A percentile compares a stretch with the other conserved stretches of the same genome.
phyloP scores from a whole-genome alignment of 2,113 vertebrate genomes.

The Campylorhamphus procurvoides region DNA sequence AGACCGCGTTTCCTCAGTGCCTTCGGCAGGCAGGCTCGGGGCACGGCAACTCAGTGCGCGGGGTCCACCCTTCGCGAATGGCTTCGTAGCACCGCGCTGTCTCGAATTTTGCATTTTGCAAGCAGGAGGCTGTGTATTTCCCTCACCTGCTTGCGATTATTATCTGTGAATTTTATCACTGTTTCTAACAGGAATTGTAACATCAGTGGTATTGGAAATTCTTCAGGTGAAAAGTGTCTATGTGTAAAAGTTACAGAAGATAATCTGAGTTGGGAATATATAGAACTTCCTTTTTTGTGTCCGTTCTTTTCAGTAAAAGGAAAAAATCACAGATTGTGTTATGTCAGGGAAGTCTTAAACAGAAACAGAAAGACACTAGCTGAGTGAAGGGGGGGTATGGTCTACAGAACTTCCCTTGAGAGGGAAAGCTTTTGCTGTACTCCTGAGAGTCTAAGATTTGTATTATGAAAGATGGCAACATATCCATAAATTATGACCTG shows the following conservation, averaged over 20 bases:
- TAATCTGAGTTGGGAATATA: neutral
- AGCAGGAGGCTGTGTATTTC: neutral
- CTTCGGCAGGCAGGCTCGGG: neutral
- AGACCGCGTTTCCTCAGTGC: neutral
- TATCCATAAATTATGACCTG: neutral
- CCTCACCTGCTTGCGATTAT: neutral
- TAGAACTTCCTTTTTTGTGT: neutral
- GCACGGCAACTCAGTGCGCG: neutral
- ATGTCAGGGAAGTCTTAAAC: neutral
- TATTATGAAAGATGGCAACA: neutral
- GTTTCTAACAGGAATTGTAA: neutral
- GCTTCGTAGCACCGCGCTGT: neutral
- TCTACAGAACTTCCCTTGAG: neutral
- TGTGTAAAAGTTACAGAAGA: neutral
- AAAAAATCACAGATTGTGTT: accelerated
- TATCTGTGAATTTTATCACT: neutral
- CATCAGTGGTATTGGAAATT: neutral
- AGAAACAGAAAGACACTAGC: neutral
- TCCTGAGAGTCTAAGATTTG: neutral
- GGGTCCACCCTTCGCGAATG: neutral
- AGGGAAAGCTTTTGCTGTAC: neutral
- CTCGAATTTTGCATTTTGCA: neutral
- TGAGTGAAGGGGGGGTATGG: neutral
- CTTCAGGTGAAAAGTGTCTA: neutral
- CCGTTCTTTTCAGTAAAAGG: neutral